Percentiles rank a stretch among this genome's conserved stretches.
These are phyloP conservation scores for Anguilla japonica DNA, from an alignment of 2,113 vertebrate genomes.

Conservation along the genomic window DNA sequence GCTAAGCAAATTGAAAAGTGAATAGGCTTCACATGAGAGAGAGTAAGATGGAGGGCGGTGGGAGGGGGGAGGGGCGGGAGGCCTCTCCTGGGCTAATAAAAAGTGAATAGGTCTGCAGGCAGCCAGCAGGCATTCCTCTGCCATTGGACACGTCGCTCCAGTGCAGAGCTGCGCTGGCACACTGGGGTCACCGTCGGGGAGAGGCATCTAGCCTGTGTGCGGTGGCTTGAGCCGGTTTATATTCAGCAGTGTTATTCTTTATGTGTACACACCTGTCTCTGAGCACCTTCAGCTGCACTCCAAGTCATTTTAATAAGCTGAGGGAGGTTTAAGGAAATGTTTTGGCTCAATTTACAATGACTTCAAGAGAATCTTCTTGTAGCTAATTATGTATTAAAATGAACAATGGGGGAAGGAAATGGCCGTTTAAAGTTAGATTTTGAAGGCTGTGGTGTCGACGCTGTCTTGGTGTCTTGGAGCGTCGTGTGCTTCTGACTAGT, in stretches of 20 bases:
- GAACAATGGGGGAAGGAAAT: background rate
- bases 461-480: background rate
- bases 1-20: constrained; percentile 49
- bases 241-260: background rate
- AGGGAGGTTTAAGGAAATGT: background rate
- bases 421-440: background rate
- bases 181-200: constrained; percentile 58
- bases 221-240: background rate
- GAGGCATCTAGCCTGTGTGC: constrained; percentile 41
- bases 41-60: constrained; percentile 39
- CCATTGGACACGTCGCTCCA: constrained; percentile 69
- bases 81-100: constrained; percentile 68
- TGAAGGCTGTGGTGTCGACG: background rate
- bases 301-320: background rate
- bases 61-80: constrained; percentile 43
- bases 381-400: background rate
- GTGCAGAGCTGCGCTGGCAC: constrained; percentile 69
- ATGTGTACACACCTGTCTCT: background rate
- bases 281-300: background rate
- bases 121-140: constrained; percentile 71
- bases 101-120: constrained; percentile 61
- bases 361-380: background rate
- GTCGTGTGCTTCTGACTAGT: background rate
- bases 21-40: constrained; percentile 42
- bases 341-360: background rate